Evolutionary conservation across 2,113 vertebrate species (phyloP), one percentile per base, ranked within the genome.

Genomic region (Ifrita kowaldi): DNA sequence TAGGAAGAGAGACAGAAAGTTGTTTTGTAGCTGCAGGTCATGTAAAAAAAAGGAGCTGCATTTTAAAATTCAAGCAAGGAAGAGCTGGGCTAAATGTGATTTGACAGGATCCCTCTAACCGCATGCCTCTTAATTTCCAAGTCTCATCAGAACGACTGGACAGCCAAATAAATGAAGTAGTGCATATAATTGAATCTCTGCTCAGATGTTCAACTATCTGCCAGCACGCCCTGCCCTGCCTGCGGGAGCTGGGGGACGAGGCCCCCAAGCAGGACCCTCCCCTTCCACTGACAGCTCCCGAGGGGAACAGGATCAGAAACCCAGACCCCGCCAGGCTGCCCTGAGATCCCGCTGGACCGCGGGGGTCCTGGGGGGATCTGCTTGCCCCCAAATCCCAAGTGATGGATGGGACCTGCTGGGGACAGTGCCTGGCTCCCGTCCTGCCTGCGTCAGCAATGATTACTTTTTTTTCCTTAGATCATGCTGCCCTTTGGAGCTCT

Each of bases 71-170:
- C 59, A 22, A 42, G 80, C 23, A 73, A 55, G 79, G 75, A 67
- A 78, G 69, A 82, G 65, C 57, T 14, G 81, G 90, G 96, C 90
- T 91, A 79, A 79, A 95, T 94, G 75, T 37, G 94, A 86, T 74
- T 49, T 88, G 96, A 94, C 94, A 95, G 94, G 92, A 92, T 93
- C 86, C 88, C 90, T 83, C 94, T 52, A 87, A 89, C 92, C 78
- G 28, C 96, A 78, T 68, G 92, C 74, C 90, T 94, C 96, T 91
- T 84, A 84, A 93, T 93, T 94, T 91, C 96, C 96, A 94, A 95
- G 93, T 91, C 95, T 89, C 92, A 95, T 94, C 95, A 79, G 95
- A 9, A 77, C 44, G 33, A 82, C 90, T 71, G 95, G 96, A 84
- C 96, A 79, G 93, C 93, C 28, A 55, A 89, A 94, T 85, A 94